Evolutionary conservation across 2,888 invertebrate species (phyloP), one percentile per base, ranked within the genome.

Genomic region (Morpho deidamia): DNA sequence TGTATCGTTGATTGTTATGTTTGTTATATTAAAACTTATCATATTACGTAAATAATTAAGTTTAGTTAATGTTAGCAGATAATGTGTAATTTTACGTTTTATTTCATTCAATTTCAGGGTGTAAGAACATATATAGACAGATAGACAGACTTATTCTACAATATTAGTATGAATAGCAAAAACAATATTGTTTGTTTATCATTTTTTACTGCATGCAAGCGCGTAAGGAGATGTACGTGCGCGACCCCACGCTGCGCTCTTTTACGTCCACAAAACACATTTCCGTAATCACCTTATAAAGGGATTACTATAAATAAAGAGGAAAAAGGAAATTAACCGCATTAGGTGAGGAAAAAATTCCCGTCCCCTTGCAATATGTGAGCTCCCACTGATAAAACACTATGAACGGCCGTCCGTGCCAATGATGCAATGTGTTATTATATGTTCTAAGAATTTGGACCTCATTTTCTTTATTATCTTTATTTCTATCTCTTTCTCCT

Each of bases 261-360:
- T 85, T 87, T 83, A 86, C 85, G 82, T 85, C 81, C 85, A 81
- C 83, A 84, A 87, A 89, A 89, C 86, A 88, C 88, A 89, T 89
- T 88, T 86, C 86, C 81, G 88, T 89, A 89, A 89, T 88, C 88
- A 89, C 87, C 89, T 88, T 89, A 89, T 88, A 88, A 87, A 87
- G 88, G 86, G 88, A 89, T 89, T 89, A 89, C 89, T 87, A 88
- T 88, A 89, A 89, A 89, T 89, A 89, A 88, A 88, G 79, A 89
- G 88, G 88, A 88, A 89, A 86, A 85, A 87, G 86, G 86, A 89
- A 89, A 89, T 88, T 89, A 88, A 88, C 87, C 87, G 86, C 87
- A 84, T 88, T 88, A 87, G 78, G 75, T 69, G 75, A 78, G 84
- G 82, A 83, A 87, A 85, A 85, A 85, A 81, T n/a, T 78, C 73